Base-by-base conservation (phyloP, 1,140 invertebrate genomes). In the Sminthurinus signatus region DNA sequence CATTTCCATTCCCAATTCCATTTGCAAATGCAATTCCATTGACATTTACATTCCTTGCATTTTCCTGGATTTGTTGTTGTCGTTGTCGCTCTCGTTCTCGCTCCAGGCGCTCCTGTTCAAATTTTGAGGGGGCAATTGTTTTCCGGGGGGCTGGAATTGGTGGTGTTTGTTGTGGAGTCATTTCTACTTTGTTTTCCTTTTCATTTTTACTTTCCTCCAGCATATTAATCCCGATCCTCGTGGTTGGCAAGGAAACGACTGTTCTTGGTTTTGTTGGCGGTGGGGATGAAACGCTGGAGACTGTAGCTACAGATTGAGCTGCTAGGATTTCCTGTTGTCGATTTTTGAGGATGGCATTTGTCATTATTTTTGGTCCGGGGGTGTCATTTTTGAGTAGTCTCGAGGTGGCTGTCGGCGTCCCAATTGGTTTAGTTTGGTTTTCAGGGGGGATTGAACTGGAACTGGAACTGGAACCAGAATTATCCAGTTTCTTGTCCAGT, bases 321-420 rank as follows among this genome's bases (percentile, higher is more conserved):
- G 60, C 57, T 0, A 67, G 10, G 0, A 62, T 10, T 55, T 67
- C 65, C 28, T 67, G 65, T n/a, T 67, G 61, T 1, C 65, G 43
- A 17, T 43, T 50, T 42, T 60, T 67, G 3, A 67, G 43, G n/a
- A 48, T 63, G 12, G 65, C 55, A 36, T 63, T 67, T 48, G 65
- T 67, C 28, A 67, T 67, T 54, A 67, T 67, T 21, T 59, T 62
- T 17, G 60, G 19, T 1, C 65, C 65, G 1, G 60, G 65, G 42
- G 46, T 50, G 32, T 42, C 32, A 12, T 27, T 0, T 51, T 46
- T 48, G 12, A 31, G 15, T 27, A 58, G n/a, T n/a, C n/a, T n/a
- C n/a, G n/a, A n/a, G n/a, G n/a, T n/a, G n/a, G n/a, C n/a, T n/a
- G n/a, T n/a, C n/a, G n/a, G n/a, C n/a, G n/a, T n/a, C n/a, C n/a